Evolutionary conservation across 1,140 invertebrate genomes (phyloP).

Genomic region (Hetaerina americana): DNA sequence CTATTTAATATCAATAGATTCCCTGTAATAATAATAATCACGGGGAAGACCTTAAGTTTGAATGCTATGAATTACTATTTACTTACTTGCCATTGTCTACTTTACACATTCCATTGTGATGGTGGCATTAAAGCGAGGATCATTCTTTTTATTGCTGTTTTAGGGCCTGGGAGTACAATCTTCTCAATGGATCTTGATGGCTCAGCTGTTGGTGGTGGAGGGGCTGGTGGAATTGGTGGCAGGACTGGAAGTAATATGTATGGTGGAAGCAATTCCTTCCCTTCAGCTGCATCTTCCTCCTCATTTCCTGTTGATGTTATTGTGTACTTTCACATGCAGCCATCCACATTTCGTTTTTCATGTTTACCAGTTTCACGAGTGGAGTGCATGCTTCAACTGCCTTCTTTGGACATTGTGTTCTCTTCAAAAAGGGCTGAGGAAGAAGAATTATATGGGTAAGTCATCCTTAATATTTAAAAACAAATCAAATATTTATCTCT

Average conservation of each 20-base stretch:
- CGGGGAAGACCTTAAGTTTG: too few species aligned
- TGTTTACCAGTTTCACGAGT: constrained; percentile 90
- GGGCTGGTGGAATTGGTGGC: background rate
- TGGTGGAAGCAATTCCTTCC: background rate
- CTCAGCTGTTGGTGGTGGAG: background rate
- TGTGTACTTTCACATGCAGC: constrained; percentile 96
- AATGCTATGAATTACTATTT: too few species aligned
- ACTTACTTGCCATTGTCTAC: too few species aligned
- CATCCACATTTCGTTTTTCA: constrained; percentile 81
- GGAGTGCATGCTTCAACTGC: constrained; percentile 91
- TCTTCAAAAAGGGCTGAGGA: constrained; percentile 78
- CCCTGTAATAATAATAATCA: too few species aligned
- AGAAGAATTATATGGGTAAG: constrained; percentile 35
- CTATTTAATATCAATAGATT: too few species aligned
- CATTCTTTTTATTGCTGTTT: background rate
- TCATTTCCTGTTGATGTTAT: constrained; percentile 98
- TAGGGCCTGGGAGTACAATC: constrained; percentile 22
- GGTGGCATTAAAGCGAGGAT: too few species aligned
- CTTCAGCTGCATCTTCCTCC: constrained; percentile 38
- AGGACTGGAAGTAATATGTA: background rate
- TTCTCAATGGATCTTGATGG: constrained; percentile 25
- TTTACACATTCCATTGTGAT: too few species aligned
- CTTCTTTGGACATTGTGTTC: constrained; percentile 86
- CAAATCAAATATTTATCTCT: background rate
- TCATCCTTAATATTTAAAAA: constrained; percentile 19